Percentiles rank a stretch among this genome's conserved stretches.
phyloP scores from a whole-genome alignment of 2,888 invertebrate genomes.

The Steinernema carpocapsae region DNA sequence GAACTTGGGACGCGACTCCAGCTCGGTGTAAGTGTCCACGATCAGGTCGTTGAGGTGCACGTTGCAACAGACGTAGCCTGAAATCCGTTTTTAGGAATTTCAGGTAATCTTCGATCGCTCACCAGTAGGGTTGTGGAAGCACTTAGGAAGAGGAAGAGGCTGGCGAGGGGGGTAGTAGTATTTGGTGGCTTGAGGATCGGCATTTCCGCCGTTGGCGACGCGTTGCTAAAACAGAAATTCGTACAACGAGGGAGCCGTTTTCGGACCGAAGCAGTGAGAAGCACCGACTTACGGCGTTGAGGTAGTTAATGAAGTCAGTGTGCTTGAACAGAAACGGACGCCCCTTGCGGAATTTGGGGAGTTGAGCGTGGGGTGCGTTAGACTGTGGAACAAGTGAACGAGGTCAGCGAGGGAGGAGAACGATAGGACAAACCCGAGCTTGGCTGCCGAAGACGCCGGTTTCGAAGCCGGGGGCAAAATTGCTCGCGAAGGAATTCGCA shows the following conservation, averaged over 20 bases:
- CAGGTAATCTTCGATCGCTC: background rate
- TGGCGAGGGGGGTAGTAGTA: slow-evolving; percentile 53
- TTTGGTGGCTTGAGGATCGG: slow-evolving; percentile 41
- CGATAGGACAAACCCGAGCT: slow-evolving; percentile 5
- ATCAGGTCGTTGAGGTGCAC: slow-evolving; percentile 49
- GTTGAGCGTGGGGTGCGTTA: background rate
- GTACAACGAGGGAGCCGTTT: background rate
- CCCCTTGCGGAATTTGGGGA: slow-evolving; percentile 1
- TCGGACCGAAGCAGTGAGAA: slow-evolving; percentile 5
- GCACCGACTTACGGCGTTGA: slow-evolving; percentile 7
- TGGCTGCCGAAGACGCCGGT: background rate
- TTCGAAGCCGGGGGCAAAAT: too few relatives aligned
- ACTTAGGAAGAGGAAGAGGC: slow-evolving; percentile 47
- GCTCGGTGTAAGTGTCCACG: slow-evolving; percentile 53
- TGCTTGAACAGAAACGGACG: slow-evolving; percentile 23
- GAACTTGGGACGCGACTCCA: slow-evolving; percentile 49
- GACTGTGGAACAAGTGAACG: background rate
- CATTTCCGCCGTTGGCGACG: slow-evolving; percentile 4
- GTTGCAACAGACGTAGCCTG: slow-evolving; percentile 50
- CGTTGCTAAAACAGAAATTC: slow-evolving; percentile 4
- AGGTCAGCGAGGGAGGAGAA: too few relatives aligned
- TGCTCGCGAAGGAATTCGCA: too few relatives aligned
- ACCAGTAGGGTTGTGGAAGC: slow-evolving; percentile 53
- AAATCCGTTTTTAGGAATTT: background rate
- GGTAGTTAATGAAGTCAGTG: slow-evolving; percentile 24